Evolutionary conservation across 2,113 vertebrate species (phyloP).

Genomic region (Pipra filicauda): DNA sequence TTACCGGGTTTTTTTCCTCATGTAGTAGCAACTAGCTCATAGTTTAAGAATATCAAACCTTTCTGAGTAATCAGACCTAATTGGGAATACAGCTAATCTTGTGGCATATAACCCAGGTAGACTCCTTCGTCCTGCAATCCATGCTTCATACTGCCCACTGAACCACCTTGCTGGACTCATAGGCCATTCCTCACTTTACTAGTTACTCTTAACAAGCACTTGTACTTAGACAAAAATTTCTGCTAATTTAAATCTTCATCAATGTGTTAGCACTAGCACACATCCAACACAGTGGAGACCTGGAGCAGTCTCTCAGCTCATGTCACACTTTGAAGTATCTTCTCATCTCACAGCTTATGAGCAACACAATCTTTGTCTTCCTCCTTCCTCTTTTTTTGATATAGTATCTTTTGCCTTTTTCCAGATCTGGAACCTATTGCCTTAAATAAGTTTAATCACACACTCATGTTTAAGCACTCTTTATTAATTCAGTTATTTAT

Average conservation of each 20-base stretch:
- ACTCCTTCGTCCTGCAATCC: not conserved
- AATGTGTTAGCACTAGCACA: not conserved
- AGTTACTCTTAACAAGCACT: not conserved
- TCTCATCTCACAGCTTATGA: not conserved
- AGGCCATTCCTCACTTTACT: not conserved
- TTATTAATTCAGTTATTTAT: not conserved
- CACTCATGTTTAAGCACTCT: fast-evolving
- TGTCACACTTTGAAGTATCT: not conserved
- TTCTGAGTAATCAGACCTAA: not conserved
- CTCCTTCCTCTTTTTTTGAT: not conserved
- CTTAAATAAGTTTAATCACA: not conserved
- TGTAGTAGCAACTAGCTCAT: not conserved
- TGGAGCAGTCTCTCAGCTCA: not conserved
- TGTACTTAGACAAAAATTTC: not conserved
- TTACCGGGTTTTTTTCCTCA: not conserved
- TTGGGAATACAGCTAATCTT: not conserved
- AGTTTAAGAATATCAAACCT: not conserved
- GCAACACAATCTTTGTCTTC: not conserved
- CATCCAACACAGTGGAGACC: not conserved
- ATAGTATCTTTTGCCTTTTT: not conserved
- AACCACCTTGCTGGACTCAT: too few species aligned
- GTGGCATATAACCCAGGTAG: not conserved
- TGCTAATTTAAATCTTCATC: not conserved
- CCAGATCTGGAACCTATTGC: not conserved
- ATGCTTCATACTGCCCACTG: fast-evolving